Evolutionary conservation across 1,140 invertebrate genomes (phyloP).

Genomic region (Drosophila bipectinata): DNA sequence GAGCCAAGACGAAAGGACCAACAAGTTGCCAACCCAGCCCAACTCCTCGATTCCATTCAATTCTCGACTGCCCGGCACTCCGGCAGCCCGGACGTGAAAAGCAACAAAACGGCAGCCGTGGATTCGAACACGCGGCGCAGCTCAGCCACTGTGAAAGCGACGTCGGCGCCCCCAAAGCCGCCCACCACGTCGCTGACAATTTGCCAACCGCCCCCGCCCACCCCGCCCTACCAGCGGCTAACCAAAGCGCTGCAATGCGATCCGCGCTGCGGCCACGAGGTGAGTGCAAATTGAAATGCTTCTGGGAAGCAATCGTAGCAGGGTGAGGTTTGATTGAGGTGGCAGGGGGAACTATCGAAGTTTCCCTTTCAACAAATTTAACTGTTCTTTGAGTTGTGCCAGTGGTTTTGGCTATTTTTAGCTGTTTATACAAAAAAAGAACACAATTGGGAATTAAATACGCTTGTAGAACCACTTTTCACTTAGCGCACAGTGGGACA

Average conservation of each 20-base stretch:
- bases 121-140: conserved; percentile 79
- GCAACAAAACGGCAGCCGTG: conserved; percentile 83
- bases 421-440: too few species aligned
- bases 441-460: too few species aligned
- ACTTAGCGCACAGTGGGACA: too few species aligned
- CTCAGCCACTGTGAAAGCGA: conserved; percentile 65
- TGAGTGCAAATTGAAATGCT: conserved; percentile 55
- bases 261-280: conserved; percentile 84
- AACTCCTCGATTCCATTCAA: conserved; percentile 2
- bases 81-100: conserved; percentile 34
- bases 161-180: conserved; percentile 33
- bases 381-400: background rate
- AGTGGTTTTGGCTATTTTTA: too few species aligned
- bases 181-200: conserved; percentile 66
- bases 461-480: too few species aligned
- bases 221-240: conserved; percentile 83
- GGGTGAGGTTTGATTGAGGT: background rate
- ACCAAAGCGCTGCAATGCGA: conserved; percentile 84
- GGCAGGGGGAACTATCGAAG: background rate
- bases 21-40: conserved; percentile 39
- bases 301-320: conserved; percentile 2
- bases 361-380: background rate
- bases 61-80: conserved; percentile 16
- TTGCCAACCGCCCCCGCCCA: conserved; percentile 75
- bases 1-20: conserved; percentile 32